Percentiles rank a stretch among this genome's conserved stretches.
Evolutionary conservation across 2,888 invertebrate species (phyloP).

Genomic region (Dicycla oo): DNA sequence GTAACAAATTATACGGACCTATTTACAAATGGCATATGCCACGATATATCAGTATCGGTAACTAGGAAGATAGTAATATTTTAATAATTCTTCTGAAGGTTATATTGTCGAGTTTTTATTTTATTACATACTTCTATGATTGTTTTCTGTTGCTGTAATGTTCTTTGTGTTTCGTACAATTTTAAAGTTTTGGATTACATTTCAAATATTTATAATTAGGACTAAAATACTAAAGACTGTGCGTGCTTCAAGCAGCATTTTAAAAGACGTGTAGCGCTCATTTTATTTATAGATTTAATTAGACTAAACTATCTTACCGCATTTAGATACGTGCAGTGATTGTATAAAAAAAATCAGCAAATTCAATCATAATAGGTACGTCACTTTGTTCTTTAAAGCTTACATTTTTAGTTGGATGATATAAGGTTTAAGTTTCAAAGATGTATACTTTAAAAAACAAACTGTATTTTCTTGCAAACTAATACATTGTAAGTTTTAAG

Average conservation of each 20-base stretch:
- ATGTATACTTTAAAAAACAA: constrained; percentile 59
- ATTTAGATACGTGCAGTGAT: constrained; percentile 52
- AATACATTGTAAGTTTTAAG: constrained; percentile 23
- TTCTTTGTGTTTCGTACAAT: constrained; percentile 2
- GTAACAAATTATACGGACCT: not conserved
- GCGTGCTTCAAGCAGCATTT: constrained; percentile 54
- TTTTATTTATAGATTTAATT: constrained; percentile 9
- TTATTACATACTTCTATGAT: not conserved
- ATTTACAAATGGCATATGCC: not conserved
- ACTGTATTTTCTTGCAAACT: constrained; percentile 28
- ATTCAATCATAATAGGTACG: constrained; percentile 19
- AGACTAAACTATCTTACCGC: constrained; percentile 35
- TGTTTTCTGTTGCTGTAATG: constrained; percentile 1
- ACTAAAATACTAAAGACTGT: constrained; percentile 14
- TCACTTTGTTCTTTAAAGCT: constrained; percentile 61
- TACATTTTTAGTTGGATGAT: not conserved
- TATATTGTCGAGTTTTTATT: not conserved
- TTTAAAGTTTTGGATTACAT: constrained; percentile 8
- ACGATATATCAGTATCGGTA: not conserved
- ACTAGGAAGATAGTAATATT: constrained; percentile 23
- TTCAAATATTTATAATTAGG: not conserved
- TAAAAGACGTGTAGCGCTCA: constrained; percentile 20
- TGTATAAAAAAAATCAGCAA: constrained; percentile 48
- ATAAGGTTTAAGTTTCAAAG: not conserved
- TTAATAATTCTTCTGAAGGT: constrained; percentile 16